Conservation (phyloP, 2,888 invertebrate species). For the Drosophila barbarae region DNA sequence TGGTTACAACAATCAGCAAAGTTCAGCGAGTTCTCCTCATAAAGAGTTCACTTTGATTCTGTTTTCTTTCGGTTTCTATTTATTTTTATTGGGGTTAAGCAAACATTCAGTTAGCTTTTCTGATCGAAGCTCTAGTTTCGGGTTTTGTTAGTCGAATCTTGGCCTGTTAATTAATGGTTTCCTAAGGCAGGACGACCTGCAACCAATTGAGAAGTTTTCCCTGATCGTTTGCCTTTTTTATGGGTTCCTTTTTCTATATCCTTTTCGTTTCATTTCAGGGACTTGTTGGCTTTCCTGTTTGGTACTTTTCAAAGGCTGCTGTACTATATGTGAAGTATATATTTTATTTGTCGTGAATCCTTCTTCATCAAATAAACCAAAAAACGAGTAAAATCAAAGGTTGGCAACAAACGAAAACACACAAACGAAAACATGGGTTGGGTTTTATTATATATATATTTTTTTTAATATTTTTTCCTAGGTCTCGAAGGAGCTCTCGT, state of each 20-base stretch:
- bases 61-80: conserved; percentile 9
- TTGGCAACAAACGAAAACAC: conserved; percentile 45
- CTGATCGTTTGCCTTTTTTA: neutral
- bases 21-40: conserved; percentile 29
- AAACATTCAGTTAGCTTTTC: conserved; percentile 64
- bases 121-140: conserved; percentile 37
- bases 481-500: conserved; percentile 23
- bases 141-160: conserved; percentile 12
- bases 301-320: conserved; percentile 73
- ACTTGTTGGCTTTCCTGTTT: conserved; percentile 22
- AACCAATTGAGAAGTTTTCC: neutral
- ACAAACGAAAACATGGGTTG: conserved; percentile 41
- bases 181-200: neutral
- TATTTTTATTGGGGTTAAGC: conserved; percentile 42
- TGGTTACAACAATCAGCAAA: conserved; percentile 66
- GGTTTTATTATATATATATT: conserved; percentile 6
- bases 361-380: conserved; percentile 55
- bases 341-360: conserved; percentile 60
- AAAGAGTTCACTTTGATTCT: conserved; percentile 38
- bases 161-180: conserved; percentile 2
- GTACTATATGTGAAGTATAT: conserved; percentile 78
- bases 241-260: neutral
- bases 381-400: conserved; percentile 43
- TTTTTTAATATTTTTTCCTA: conserved; percentile 12
- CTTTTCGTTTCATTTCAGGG: conserved; percentile 11